These are phyloP conservation scores for Sarcophaga bullata DNA, from an alignment of 1,140 invertebrate genomes.

Conservation along the genomic window DNA sequence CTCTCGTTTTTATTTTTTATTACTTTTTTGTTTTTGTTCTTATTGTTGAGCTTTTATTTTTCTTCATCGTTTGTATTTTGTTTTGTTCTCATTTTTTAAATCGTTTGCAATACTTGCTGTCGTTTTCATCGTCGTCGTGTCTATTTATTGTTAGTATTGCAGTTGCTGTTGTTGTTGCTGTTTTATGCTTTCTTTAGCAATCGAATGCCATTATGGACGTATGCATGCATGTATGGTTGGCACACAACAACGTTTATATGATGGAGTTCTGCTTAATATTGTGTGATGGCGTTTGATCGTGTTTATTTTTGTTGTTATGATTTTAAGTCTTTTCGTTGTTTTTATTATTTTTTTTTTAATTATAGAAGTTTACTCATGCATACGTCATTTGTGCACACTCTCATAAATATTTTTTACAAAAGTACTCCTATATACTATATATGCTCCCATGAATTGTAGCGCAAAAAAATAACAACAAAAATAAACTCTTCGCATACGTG, in stretches of 20 bases:
- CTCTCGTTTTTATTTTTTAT: constrained; percentile 34
- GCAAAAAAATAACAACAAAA: too few relatives aligned
- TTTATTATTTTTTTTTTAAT: neutral
- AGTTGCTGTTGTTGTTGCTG: neutral
- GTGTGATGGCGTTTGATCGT: neutral
- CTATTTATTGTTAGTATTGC: neutral
- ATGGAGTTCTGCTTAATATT: too few relatives aligned
- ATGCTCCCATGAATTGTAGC: too few relatives aligned
- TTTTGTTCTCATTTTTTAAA: constrained; percentile 30
- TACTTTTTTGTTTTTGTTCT: constrained; percentile 6
- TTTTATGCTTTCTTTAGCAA: constrained; percentile 23
- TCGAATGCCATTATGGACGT: constrained; percentile 4
- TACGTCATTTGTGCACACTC: neutral
- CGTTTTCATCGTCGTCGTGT: neutral
- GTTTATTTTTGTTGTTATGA: neutral
- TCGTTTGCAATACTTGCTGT: constrained; percentile 6
- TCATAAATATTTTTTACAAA: too few relatives aligned
- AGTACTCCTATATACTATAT: too few relatives aligned
- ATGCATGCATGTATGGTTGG: neutral
- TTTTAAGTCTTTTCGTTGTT: neutral
- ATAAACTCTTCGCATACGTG: too few relatives aligned
- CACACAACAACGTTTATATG: too few relatives aligned
- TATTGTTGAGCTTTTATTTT: constrained; percentile 5
- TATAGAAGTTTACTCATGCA: constrained; percentile 15
- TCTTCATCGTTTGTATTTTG: constrained; percentile 15